A percentile compares a stretch with the other conserved stretches of the same genome.
These are phyloP conservation scores for Drosophila histrio DNA, from an alignment of 2,888 invertebrate genomes.

Conservation along the genomic window DNA sequence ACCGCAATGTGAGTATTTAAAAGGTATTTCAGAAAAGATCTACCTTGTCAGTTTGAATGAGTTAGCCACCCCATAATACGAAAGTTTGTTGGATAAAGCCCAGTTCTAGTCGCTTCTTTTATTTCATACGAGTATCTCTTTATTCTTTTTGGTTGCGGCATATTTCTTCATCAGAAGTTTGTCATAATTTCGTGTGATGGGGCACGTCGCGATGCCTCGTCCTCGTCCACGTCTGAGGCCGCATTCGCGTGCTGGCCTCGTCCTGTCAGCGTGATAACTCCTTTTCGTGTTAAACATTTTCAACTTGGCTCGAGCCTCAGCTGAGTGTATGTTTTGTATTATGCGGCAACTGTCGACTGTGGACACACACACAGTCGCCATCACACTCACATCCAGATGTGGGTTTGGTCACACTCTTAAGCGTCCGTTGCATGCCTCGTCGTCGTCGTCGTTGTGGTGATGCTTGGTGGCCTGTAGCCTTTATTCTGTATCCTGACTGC, in stretches of 20 bases:
- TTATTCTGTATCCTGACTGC: slow-evolving; percentile 20
- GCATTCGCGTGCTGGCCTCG: slow-evolving; percentile 28
- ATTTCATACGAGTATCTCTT: neutral
- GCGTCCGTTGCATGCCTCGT: slow-evolving; percentile 68
- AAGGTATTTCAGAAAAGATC: neutral
- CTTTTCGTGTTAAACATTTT: slow-evolving; percentile 80
- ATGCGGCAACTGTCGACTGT: slow-evolving; percentile 71
- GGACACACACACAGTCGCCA: slow-evolving; percentile 31
- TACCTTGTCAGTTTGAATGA: neutral
- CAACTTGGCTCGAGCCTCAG: slow-evolving; percentile 57
- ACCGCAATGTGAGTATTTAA: neutral
- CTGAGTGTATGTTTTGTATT: slow-evolving; percentile 48
- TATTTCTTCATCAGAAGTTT: slow-evolving; percentile 61
- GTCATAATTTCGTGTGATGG: slow-evolving; percentile 66
- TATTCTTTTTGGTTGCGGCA: slow-evolving; percentile 13
- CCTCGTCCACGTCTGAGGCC: neutral
- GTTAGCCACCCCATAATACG: neutral
- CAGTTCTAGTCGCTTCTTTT: neutral
- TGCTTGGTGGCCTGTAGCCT: slow-evolving; percentile 20
- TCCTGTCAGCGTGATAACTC: slow-evolving; percentile 77
- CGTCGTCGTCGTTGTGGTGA: slow-evolving; percentile 16
- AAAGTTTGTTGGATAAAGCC: neutral
- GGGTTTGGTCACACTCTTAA: slow-evolving; percentile 67
- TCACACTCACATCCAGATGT: slow-evolving; percentile 26
- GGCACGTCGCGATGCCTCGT: slow-evolving; percentile 33